phyloP scores from a whole-genome alignment of 1,140 invertebrate species.

The Zaprionus lachaisei region DNA sequence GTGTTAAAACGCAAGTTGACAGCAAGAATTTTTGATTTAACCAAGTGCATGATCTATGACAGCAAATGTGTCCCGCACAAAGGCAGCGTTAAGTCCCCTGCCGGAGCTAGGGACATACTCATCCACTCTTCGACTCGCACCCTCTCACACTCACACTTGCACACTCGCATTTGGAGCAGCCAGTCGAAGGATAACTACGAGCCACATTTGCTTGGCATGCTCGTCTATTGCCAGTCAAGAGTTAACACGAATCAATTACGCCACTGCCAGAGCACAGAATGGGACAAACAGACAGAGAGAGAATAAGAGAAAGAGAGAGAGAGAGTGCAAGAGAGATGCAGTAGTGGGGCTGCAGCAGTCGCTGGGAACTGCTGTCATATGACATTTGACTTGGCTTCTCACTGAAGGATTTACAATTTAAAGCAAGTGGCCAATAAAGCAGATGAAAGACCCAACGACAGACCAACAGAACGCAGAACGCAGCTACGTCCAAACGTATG shows the following conservation, averaged over 20 bases:
- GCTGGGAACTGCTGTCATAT: conserved; percentile 65
- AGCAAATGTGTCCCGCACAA: conserved; percentile 77
- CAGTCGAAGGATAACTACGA: conserved; percentile 55
- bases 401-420: conserved; percentile 80
- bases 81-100: conserved; percentile 44
- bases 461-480: conserved; percentile 25
- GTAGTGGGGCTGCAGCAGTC: conserved; percentile 17
- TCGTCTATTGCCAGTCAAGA: conserved; percentile 82
- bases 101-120: conserved; percentile 14
- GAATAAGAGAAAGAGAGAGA: conserved; percentile 11
- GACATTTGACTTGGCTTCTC: conserved; percentile 77
- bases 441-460: conserved; percentile 71
- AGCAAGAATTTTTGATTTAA: conserved; percentile 80
- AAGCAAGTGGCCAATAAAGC: conserved; percentile 81
- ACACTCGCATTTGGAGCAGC: conserved; percentile 14
- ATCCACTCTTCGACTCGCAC: conserved; percentile 17
- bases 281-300: conserved; percentile 37
- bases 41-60: conserved; percentile 82
- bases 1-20: conserved; percentile 69
- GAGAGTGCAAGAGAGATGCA: conserved; percentile 28
- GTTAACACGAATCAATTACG: conserved; percentile 82
- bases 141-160: background rate
- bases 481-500: conserved; percentile 5
- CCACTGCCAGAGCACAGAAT: conserved; percentile 51
- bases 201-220: conserved; percentile 74